Evolutionary conservation across 2,888 invertebrate genomes (phyloP).

Genomic region (Lottia gigantea): DNA sequence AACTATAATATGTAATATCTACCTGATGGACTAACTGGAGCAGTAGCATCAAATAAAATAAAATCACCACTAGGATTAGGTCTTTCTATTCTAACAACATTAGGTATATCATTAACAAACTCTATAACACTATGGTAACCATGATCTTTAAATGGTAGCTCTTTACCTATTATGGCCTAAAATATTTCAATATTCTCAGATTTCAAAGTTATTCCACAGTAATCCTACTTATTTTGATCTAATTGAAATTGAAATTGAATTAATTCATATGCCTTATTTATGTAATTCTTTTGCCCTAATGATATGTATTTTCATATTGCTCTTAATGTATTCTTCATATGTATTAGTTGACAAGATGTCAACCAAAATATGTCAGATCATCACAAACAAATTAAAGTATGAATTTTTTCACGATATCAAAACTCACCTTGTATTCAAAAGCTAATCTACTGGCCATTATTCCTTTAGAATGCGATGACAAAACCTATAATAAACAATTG

Average conservation of each 20-base stretch:
- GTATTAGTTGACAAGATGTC: no score
- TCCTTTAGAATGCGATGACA: conserved; percentile 41
- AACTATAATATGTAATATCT: neutral
- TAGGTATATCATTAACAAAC: conserved; percentile 45
- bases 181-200: conserved; percentile 4
- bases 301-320: no score
- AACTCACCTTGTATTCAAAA: conserved; percentile 41
- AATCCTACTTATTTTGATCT: no score
- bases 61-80: conserved; percentile 56
- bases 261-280: no score
- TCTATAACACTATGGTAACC: conserved; percentile 58
- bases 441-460: conserved; percentile 47
- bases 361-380: no score
- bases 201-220: no score
- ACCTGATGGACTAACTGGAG: neutral
- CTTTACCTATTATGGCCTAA: conserved; percentile 39
- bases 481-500: conserved; percentile 37
- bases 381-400: no score
- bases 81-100: conserved; percentile 45
- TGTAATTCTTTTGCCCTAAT: no score
- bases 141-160: conserved; percentile 38
- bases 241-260: no score
- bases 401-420: neutral
- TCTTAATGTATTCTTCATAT: no score
- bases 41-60: conserved; percentile 45